Evolutionary conservation across 2,888 invertebrate genomes (phyloP).

Genomic region (Galerucella pusilla): DNA sequence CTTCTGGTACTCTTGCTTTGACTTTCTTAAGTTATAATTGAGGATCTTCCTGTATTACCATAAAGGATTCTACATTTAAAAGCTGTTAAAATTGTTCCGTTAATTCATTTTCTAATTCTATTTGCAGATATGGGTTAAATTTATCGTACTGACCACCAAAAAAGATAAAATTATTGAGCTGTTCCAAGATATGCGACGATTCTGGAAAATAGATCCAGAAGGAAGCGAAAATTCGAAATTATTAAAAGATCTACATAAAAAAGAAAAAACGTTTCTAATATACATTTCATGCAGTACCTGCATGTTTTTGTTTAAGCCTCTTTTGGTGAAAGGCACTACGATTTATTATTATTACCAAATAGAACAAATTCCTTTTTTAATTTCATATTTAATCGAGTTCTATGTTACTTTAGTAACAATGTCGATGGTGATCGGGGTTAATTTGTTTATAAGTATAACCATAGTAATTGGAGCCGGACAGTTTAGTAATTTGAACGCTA

Average conservation of each 20-base stretch:
- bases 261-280: conserved; percentile 28
- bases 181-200: conserved; percentile 30
- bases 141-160: conserved; percentile 33
- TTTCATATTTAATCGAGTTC: conserved; percentile 41
- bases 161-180: conserved; percentile 33
- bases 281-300: conserved; percentile 41
- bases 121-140: conserved; percentile 41
- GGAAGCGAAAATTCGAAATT: conserved; percentile 35
- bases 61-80: too few species aligned
- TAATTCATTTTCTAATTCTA: background rate
- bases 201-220: conserved; percentile 37
- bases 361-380: conserved; percentile 32
- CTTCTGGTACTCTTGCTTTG: too few species aligned
- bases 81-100: too few species aligned
- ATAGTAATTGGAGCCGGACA: conserved; percentile 42
- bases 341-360: conserved; percentile 42
- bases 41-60: too few species aligned
- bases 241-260: conserved; percentile 27
- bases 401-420: conserved; percentile 42
- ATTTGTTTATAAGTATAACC: conserved; percentile 37
- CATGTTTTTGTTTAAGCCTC: conserved; percentile 42
- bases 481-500: conserved; percentile 41
- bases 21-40: too few species aligned
- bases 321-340: conserved; percentile 39
- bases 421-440: conserved; percentile 42